A percentile compares a stretch with the other conserved stretches of the same genome.
These are phyloP conservation scores for Clitarchus hookeri DNA, from an alignment of 2,888 invertebrate species.

Conservation along the genomic window DNA sequence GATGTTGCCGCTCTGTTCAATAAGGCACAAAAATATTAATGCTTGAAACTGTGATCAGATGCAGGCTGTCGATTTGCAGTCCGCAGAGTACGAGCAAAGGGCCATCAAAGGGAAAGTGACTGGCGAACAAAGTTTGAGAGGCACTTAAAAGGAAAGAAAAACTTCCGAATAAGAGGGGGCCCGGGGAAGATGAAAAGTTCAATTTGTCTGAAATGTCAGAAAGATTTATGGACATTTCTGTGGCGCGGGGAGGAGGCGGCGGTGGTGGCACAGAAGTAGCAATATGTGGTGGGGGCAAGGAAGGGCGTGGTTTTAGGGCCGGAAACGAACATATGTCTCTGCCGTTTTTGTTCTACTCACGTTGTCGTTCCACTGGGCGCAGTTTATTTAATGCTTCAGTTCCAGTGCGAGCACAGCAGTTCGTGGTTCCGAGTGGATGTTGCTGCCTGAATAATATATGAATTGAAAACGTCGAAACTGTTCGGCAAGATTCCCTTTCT, in stretches of 20 bases:
- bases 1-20: too few relatives aligned
- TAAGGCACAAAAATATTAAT: not conserved
- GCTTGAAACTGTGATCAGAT: not conserved
- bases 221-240: not conserved
- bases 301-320: not conserved
- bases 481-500: not conserved
- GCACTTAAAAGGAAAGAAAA: not conserved
- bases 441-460: conserved; percentile 1
- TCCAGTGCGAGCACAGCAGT: not conserved
- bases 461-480: not conserved
- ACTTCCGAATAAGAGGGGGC: not conserved
- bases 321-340: conserved; percentile 2
- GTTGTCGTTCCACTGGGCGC: not conserved
- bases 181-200: not conserved
- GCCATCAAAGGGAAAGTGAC: not conserved
- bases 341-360: conserved; percentile 2
- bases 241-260: not conserved
- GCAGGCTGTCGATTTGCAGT: not conserved
- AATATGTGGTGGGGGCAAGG: conserved; percentile 6
- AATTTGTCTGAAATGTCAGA: conserved; percentile 14
- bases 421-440: not conserved
- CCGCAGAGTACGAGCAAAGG: not conserved
- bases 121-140: conserved; percentile 9
- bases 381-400: conserved; percentile 1
- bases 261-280: not conserved